Percentiles rank a stretch among this genome's conserved stretches.
phyloP scores from a whole-genome alignment of 2,888 invertebrate genomes.

The Nesidiocoris tenuis region DNA sequence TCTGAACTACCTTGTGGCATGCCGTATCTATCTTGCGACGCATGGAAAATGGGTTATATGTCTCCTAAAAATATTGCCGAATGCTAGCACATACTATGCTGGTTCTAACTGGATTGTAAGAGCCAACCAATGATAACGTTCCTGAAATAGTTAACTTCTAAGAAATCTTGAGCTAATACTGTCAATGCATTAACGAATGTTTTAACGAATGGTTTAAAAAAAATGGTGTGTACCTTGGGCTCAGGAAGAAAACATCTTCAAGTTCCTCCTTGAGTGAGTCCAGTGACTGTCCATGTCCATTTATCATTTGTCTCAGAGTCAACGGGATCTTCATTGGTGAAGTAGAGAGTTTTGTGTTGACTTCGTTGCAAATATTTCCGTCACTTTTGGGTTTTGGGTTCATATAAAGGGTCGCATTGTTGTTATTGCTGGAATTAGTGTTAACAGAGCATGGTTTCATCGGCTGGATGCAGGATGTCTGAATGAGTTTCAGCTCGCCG shows the following conservation, averaged over 20 bases:
- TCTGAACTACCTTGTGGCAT: too few species aligned
- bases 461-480: slow-evolving; percentile 54
- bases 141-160: too few species aligned
- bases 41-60: too few species aligned
- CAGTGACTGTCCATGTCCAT: slow-evolving; percentile 43
- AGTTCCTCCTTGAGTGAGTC: slow-evolving; percentile 63
- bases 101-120: too few species aligned
- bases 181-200: too few species aligned
- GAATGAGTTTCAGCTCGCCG: slow-evolving; percentile 64
- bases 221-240: slow-evolving; percentile 66
- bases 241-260: slow-evolving; percentile 77
- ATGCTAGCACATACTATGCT: too few species aligned
- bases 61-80: too few species aligned
- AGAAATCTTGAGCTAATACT: too few species aligned
- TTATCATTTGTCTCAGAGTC: slow-evolving; percentile 14
- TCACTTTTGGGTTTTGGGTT: slow-evolving; percentile 36
- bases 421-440: slow-evolving; percentile 2
- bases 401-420: slow-evolving; percentile 9
- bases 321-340: slow-evolving; percentile 17
- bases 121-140: too few species aligned
- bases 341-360: slow-evolving; percentile 12
- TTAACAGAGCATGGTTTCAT: slow-evolving; percentile 41
- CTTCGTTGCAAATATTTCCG: not conserved
- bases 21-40: too few species aligned
- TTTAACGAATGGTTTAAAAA: too few species aligned